Evolutionary conservation across 2,113 vertebrate genomes (phyloP).

Genomic region (Microcebus jonahi): DNA sequence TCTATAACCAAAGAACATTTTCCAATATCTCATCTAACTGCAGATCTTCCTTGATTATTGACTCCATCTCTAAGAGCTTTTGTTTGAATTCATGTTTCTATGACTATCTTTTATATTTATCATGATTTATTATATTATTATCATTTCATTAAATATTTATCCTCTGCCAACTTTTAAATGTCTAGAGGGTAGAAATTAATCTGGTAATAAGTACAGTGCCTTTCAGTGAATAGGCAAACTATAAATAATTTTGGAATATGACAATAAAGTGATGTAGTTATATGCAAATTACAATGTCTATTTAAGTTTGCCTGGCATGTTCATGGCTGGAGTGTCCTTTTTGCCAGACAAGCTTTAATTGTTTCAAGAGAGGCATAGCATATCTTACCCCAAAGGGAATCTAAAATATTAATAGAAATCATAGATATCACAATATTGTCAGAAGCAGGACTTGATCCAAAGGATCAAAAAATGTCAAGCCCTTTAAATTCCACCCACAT

Average conservation of each 20-base stretch:
- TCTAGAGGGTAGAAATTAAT: not conserved
- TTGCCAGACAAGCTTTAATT: not conserved
- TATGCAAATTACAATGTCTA: not conserved
- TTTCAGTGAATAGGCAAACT: not conserved
- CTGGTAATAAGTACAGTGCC: not conserved
- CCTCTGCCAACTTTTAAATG: not conserved
- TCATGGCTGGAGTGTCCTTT: not conserved
- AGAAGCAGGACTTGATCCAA: not conserved
- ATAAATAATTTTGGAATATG: not conserved
- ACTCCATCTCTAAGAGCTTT: not conserved
- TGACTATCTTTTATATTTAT: not conserved
- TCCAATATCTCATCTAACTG: not conserved
- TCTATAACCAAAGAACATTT: not conserved
- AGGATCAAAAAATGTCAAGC: not conserved
- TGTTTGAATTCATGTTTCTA: not conserved
- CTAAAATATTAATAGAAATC: not conserved
- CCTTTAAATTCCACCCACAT: not conserved
- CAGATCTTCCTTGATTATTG: not conserved
- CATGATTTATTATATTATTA: not conserved
- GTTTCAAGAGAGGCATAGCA: not conserved
- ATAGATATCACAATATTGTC: not conserved
- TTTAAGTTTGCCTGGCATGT: not conserved
- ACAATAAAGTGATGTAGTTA: not conserved
- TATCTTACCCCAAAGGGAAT: not conserved
- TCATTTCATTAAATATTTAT: conserved; percentile 6